Conservation (phyloP, 2,113 vertebrate genomes). For the Oryzias celebensis region DNA sequence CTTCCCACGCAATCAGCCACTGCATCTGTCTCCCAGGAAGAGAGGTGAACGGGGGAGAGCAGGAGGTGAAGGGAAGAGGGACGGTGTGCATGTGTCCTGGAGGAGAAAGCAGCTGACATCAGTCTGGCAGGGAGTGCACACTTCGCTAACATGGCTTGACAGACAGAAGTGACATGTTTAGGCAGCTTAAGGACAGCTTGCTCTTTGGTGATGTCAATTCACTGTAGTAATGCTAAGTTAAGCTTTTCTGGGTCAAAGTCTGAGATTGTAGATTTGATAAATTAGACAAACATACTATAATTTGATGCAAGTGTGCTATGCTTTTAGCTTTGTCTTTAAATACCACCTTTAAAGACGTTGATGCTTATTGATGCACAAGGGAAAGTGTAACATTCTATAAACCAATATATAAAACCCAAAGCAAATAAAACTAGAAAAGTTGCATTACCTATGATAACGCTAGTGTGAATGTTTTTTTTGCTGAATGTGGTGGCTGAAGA, state of each 20-base stretch:
- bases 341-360: too few relatives aligned
- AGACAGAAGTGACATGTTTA: constrained; percentile 22
- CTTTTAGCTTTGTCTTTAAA: too few relatives aligned
- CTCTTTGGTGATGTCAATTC: constrained; percentile 11
- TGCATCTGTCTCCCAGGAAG: constrained; percentile 68
- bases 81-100: constrained; percentile 14
- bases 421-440: too few relatives aligned
- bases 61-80: background rate
- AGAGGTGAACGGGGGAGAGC: constrained; percentile 6
- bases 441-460: too few relatives aligned
- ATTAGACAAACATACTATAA: too few relatives aligned
- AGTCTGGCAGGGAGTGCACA: constrained; percentile 23
- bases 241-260: background rate
- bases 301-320: too few relatives aligned
- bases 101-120: constrained; percentile 38
- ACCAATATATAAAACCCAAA: too few relatives aligned
- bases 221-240: background rate
- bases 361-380: too few relatives aligned
- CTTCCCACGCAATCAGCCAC: constrained; percentile 72
- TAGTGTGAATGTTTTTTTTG: too few relatives aligned
- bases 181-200: constrained; percentile 7
- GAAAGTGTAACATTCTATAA: too few relatives aligned
- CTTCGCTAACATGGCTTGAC: constrained; percentile 16
- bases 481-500: too few relatives aligned
- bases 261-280: too few relatives aligned